These are phyloP conservation scores for Polyommatus icarus DNA, from an alignment of 2,888 invertebrate species.

Conservation along the genomic window DNA sequence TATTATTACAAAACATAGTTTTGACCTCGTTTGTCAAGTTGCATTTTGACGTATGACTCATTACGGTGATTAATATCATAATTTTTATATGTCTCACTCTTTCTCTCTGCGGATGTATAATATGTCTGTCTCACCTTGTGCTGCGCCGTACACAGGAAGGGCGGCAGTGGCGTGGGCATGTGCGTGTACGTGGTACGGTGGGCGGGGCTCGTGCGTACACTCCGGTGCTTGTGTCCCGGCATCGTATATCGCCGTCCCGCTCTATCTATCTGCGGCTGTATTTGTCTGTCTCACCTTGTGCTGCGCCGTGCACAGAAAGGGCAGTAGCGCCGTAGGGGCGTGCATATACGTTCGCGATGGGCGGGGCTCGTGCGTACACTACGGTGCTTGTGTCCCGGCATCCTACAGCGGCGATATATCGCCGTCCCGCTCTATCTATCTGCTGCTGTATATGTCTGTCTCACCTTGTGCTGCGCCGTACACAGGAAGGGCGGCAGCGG, in stretches of 20 bases:
- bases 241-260: conserved; percentile 32
- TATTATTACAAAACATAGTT: no score
- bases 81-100: conserved; percentile 38
- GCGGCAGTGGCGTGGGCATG: conserved; percentile 83
- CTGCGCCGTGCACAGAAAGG: conserved; percentile 84
- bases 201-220: conserved; percentile 80
- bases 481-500: conserved; percentile 85
- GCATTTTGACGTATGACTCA: no score
- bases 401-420: conserved; percentile 56
- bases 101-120: neutral
- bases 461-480: conserved; percentile 83
- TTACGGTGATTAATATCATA: no score
- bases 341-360: conserved; percentile 68
- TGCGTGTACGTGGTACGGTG: conserved; percentile 68
- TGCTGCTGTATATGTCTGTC: neutral
- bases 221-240: conserved; percentile 61
- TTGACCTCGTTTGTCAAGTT: no score
- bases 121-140: conserved; percentile 76
- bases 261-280: neutral
- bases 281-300: conserved; percentile 76
- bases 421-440: conserved; percentile 43
- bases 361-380: conserved; percentile 80
- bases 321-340: conserved; percentile 83
- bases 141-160: conserved; percentile 84
- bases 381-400: conserved; percentile 58